phyloP scores from a whole-genome alignment of 2,113 vertebrate species.

The Polyodon spathula region DNA sequence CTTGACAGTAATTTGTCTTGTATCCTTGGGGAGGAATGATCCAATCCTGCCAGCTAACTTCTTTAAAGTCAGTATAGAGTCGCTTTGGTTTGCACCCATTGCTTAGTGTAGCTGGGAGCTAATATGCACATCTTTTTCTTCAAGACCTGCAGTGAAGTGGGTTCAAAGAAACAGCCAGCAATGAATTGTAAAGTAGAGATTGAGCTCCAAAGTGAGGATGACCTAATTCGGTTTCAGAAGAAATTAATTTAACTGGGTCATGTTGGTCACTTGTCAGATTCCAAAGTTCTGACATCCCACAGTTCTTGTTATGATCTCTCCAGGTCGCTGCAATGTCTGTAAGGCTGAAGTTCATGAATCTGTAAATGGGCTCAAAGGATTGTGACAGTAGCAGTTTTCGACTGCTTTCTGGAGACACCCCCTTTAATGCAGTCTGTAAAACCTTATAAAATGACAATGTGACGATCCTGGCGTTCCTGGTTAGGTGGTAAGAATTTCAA shows the following conservation, averaged over 20 bases:
- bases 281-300: too few species aligned
- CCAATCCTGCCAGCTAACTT: conserved; percentile 93
- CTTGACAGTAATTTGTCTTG: conserved; percentile 86
- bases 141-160: conserved; percentile 55
- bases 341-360: conserved; percentile 60
- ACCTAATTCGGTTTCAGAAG: accelerated
- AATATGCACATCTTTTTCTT: conserved; percentile 42
- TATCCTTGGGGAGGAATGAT: conserved; percentile 90
- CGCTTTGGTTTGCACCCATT: conserved; percentile 70
- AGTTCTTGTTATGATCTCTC: conserved; percentile 34
- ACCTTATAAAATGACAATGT: conserved; percentile 58
- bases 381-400: conserved; percentile 55
- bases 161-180: conserved; percentile 71
- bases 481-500: conserved; percentile 31
- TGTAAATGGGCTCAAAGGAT: conserved; percentile 41
- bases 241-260: not conserved
- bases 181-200: conserved; percentile 45
- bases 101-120: conserved; percentile 31
- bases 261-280: not conserved
- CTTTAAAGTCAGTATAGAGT: conserved; percentile 83
- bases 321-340: conserved; percentile 47
- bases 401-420: conserved; percentile 17
- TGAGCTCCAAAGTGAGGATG: not conserved
- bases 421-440: conserved; percentile 32
- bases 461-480: conserved; percentile 25